Percentiles rank a stretch among this genome's conserved stretches.
These are phyloP conservation scores for Dolichoris vasculosae DNA, from an alignment of 1,140 invertebrate species.

Conservation along the genomic window DNA sequence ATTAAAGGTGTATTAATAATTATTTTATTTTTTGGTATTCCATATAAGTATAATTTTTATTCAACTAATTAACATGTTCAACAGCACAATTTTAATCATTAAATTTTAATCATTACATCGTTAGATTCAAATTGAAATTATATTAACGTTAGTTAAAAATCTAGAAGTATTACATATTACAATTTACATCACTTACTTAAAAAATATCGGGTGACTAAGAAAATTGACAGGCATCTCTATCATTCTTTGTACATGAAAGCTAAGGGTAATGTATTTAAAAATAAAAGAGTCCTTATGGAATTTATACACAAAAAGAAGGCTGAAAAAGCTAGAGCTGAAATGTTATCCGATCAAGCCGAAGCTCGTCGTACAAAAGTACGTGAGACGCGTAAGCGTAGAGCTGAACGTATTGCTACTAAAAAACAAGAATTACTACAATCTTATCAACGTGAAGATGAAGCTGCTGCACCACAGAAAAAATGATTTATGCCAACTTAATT, in stretches of 20 bases:
- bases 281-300: conserved; percentile 99
- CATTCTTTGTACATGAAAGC: conserved; percentile 99
- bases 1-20: background rate
- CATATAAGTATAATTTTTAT: background rate
- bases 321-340: conserved; percentile 97
- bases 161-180: background rate
- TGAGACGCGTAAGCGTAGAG: conserved; percentile 95
- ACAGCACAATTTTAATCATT: too few species aligned
- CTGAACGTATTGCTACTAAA: conserved; percentile 94
- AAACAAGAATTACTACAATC: conserved; percentile 93
- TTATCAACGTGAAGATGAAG: conserved; percentile 90
- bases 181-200: conserved; percentile 88
- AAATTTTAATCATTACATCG: too few species aligned
- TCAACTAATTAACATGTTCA: too few species aligned
- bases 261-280: conserved; percentile 99
- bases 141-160: background rate
- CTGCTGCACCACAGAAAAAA: conserved; percentile 80
- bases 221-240: conserved; percentile 99
- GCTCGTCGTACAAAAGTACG: conserved; percentile 95
- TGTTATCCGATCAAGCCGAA: conserved; percentile 98
- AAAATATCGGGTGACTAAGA: conserved; percentile 98
- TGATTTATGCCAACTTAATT: conserved; percentile 59
- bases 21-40: conserved; percentile 20
- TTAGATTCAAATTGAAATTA: background rate
- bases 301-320: conserved; percentile 99